A percentile compares a stretch with the other conserved stretches of the same genome.
Evolutionary conservation across 2,888 invertebrate species (phyloP).

Genomic region (Melipona beecheii): DNA sequence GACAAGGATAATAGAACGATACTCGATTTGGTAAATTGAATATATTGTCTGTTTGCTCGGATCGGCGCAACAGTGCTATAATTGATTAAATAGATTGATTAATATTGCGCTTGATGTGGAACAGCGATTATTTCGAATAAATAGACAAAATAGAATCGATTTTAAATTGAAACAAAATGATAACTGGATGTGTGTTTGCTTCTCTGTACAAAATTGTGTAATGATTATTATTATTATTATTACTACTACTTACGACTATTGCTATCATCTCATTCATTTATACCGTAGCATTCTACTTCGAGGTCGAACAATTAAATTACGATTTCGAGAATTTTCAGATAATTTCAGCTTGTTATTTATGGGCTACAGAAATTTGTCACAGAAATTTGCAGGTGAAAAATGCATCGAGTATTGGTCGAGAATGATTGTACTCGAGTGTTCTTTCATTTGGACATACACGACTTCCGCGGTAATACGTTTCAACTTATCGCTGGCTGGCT

Average conservation of each 20-base stretch:
- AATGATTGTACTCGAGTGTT: not conserved
- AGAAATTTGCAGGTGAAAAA: not conserved
- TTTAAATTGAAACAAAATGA: too few species aligned
- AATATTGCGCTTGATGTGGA: not conserved
- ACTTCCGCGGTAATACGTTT: not conserved
- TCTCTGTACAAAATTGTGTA: too few species aligned
- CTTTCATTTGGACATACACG: not conserved
- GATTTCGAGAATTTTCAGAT: too few species aligned
- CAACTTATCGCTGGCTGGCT: conserved; percentile 30
- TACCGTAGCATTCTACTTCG: too few species aligned
- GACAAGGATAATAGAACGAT: conserved; percentile 3
- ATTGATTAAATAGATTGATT: not conserved
- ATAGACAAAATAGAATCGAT: not conserved
- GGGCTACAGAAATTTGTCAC: not conserved
- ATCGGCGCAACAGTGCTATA: too few species aligned
- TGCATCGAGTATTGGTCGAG: too few species aligned
- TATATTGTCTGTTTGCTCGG: not conserved
- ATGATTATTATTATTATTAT: too few species aligned
- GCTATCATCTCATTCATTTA: too few species aligned
- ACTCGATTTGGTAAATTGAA: conserved; percentile 1
- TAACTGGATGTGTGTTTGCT: too few species aligned
- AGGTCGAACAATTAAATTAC: too few species aligned
- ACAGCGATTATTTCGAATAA: not conserved
- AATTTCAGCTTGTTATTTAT: too few species aligned
- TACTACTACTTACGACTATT: too few species aligned